Base-by-base conservation (phyloP, 2,888 invertebrate genomes). In the Tryphoninae sp. region DNA sequence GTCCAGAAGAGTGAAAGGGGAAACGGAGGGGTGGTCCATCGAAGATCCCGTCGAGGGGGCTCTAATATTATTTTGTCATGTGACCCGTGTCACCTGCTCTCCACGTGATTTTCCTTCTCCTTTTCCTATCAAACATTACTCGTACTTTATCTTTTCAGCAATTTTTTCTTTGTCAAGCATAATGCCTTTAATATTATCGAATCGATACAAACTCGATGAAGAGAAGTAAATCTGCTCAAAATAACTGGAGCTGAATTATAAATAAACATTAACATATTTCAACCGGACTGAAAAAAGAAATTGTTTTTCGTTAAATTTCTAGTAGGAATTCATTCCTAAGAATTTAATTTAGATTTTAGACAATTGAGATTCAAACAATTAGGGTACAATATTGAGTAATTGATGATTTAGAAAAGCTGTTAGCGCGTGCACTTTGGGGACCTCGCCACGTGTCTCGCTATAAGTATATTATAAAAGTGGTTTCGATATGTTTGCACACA, bases 41-140 rank as follows among this genome's bases (percentile, higher is more conserved):
- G 51, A 68, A 62, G 45, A 75, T 61, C 81, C 74, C 78, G 69
- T 73, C 58, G 65, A 55, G 55, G 53, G 67, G 69, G 61, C 40
- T 65, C 68, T 61, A 72, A 84, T 86, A 88, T 89, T 88, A 88
- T 89, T 88, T 87, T 85, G 85, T 87, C 89, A 89, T 89, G 89
- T 86, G 87, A 89, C 86, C 87, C 86, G 84, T 88, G 86, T 89
- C 89, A 90, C 89, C 90, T 90, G 90, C 86, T 85, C 78, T 42
- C 77, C 86, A 84, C 84, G 84, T 85, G 84, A 84, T 87, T 85
- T 85, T 82, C 73, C 42, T 62, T 62, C 23, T 53, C 51, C 22
- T 83, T 80, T 61, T 58, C 76, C 68, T 81, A 75, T 73, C 80
- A 83, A 83, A 84, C 81, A 84, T 59, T 33, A 72, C 72, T 67